These are phyloP conservation scores for Ectobius pallidus DNA, from an alignment of 2,888 invertebrate species.

Conservation along the genomic window DNA sequence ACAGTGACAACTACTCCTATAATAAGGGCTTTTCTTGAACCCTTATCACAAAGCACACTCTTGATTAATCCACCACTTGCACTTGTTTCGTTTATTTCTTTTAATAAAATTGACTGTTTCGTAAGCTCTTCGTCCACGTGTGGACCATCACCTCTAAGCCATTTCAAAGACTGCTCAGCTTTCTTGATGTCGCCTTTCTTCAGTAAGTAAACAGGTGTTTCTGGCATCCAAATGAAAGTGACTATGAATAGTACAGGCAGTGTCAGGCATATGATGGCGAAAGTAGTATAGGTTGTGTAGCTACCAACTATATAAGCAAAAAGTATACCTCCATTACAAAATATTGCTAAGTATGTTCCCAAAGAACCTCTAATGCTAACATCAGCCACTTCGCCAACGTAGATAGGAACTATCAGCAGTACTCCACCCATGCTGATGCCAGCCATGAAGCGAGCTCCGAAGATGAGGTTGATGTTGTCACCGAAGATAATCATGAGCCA, in stretches of 20 bases:
- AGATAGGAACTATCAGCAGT: constrained; percentile 64
- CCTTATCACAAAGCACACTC: neutral
- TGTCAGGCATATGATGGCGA: constrained; percentile 60
- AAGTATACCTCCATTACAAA: constrained; percentile 58
- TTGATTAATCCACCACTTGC: neutral
- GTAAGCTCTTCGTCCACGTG: neutral
- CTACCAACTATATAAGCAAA: constrained; percentile 60
- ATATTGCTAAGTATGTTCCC: constrained; percentile 63
- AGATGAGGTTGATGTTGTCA: constrained; percentile 55
- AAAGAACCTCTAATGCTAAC: constrained; percentile 61
- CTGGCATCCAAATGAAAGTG: constrained; percentile 52
- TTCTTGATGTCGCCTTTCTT: neutral
- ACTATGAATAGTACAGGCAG: constrained; percentile 58
- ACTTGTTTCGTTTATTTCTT: neutral
- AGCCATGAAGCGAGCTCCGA: constrained; percentile 61
- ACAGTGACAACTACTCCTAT: neutral
- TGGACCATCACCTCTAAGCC: neutral
- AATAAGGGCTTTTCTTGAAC: neutral
- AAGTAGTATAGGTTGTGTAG: constrained; percentile 56
- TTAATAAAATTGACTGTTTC: neutral
- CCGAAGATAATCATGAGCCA: constrained; percentile 64
- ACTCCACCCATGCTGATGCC: constrained; percentile 64
- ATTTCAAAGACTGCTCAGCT: neutral
- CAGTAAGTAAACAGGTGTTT: constrained; percentile 22
- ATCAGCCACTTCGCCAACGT: constrained; percentile 68